phyloP scores from a whole-genome alignment of 2,888 invertebrate genomes.

The Norana najaformis region DNA sequence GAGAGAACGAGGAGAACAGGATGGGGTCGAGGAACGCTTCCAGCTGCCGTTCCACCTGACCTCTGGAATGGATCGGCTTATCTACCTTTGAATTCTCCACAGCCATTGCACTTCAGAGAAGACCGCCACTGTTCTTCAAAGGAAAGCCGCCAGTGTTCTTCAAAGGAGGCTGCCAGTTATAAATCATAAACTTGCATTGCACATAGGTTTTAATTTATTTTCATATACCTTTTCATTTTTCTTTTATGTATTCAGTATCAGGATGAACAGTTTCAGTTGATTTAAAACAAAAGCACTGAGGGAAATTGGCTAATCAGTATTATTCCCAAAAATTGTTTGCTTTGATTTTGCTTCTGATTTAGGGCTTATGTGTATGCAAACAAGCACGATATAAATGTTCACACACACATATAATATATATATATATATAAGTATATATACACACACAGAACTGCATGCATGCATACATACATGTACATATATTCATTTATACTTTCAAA shows the following conservation, averaged over 20 bases:
- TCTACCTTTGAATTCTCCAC: neutral
- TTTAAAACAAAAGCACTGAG: neutral
- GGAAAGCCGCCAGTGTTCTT: neutral
- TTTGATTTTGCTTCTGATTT: neutral
- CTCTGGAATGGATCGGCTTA: constrained; percentile 27
- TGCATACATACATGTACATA: too few relatives aligned
- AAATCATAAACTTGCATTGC: neutral
- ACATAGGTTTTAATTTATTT: neutral
- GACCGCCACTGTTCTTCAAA: neutral
- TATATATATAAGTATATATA: too few relatives aligned
- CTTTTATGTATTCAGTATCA: too few relatives aligned
- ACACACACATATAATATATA: too few relatives aligned
- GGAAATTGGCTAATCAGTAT: neutral
- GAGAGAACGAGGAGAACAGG: neutral
- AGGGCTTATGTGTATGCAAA: too few relatives aligned
- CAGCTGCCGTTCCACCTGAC: constrained; percentile 31
- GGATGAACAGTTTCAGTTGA: neutral
- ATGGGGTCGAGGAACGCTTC: neutral
- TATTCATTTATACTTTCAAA: too few relatives aligned
- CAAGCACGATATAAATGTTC: too few relatives aligned
- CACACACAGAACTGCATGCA: too few relatives aligned
- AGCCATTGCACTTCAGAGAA: too few relatives aligned
- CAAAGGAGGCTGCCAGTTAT: neutral
- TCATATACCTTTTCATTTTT: neutral
- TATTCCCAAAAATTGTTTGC: neutral